Evolutionary conservation across 2,113 vertebrate species (phyloP).

Genomic region (Sciurus niger): DNA sequence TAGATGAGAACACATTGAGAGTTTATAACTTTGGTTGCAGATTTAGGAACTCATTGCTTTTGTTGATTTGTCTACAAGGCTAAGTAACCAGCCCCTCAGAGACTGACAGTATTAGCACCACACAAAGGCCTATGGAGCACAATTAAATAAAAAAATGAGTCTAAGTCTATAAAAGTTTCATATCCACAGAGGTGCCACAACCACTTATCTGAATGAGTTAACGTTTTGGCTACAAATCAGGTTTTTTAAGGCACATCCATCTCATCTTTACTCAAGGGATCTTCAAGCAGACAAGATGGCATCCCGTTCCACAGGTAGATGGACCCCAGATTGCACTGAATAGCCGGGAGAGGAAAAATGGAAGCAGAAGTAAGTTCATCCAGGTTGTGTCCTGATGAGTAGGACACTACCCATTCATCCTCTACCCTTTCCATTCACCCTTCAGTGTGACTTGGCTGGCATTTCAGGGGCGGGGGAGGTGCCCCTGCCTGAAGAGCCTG

Average conservation of each 20-base stretch:
- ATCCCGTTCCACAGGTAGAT: neutral
- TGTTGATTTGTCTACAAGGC: conserved; percentile 51
- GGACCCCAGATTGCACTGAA: neutral
- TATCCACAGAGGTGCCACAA: conserved; percentile 51
- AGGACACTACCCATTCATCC: neutral
- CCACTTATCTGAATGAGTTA: conserved; percentile 55
- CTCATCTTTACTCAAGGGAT: conserved; percentile 54
- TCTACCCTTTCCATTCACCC: neutral
- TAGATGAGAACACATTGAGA: neutral
- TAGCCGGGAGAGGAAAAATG: neutral
- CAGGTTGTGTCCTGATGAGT: neutral
- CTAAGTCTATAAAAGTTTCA: conserved; percentile 50
- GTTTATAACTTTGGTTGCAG: conserved; percentile 33
- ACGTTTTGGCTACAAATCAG: conserved; percentile 6
- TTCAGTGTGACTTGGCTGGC: neutral
- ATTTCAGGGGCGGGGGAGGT: neutral
- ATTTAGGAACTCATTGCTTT: conserved; percentile 57
- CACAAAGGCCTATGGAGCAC: conserved; percentile 41
- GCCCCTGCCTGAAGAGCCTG: conserved; percentile 37
- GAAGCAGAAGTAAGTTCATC: neutral
- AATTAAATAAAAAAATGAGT: conserved; percentile 70
- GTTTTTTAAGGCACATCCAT: conserved; percentile 36
- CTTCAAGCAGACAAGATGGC: conserved; percentile 28
- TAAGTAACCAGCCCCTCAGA: conserved; percentile 48
- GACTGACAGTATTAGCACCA: conserved; percentile 10